These are phyloP conservation scores for Manis crassicaudata DNA, from an alignment of 2,797 vertebrate genomes.

Conservation along the genomic window DNA sequence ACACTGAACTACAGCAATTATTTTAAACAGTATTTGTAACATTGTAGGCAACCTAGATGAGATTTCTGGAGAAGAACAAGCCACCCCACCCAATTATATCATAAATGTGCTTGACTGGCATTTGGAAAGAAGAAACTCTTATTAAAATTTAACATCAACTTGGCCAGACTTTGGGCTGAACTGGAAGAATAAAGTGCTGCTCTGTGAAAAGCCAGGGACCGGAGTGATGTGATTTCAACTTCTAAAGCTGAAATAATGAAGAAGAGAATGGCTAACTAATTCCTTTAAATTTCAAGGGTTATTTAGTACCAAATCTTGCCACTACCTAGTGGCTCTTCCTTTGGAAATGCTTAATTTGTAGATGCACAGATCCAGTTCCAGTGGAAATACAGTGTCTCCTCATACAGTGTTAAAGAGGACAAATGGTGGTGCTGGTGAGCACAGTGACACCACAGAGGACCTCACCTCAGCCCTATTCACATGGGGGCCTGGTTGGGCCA, in stretches of 20 bases:
- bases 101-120: conserved; percentile 69
- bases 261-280: background rate
- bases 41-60: conserved; percentile 46
- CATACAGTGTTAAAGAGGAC: background rate
- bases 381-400: background rate
- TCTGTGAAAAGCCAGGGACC: background rate
- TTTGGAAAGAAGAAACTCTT: conserved; percentile 65
- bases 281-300: conserved; percentile 6
- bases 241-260: conserved; percentile 5
- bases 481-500: background rate
- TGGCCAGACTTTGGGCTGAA: conserved; percentile 69
- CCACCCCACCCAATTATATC: conserved; percentile 12
- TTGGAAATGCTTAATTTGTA: conserved; percentile 6
- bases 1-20: background rate
- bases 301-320: background rate
- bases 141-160: conserved; percentile 79
- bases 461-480: background rate
- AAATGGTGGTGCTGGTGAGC: background rate
- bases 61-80: conserved; percentile 69
- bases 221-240: background rate
- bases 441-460: background rate
- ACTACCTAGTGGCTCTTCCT: background rate
- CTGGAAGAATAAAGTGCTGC: conserved; percentile 51
- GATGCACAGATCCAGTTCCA: background rate
- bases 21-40: conserved; percentile 54